Evolutionary conservation across 2,797 vertebrate genomes (phyloP).

Genomic region (Cossypha dichroa): DNA sequence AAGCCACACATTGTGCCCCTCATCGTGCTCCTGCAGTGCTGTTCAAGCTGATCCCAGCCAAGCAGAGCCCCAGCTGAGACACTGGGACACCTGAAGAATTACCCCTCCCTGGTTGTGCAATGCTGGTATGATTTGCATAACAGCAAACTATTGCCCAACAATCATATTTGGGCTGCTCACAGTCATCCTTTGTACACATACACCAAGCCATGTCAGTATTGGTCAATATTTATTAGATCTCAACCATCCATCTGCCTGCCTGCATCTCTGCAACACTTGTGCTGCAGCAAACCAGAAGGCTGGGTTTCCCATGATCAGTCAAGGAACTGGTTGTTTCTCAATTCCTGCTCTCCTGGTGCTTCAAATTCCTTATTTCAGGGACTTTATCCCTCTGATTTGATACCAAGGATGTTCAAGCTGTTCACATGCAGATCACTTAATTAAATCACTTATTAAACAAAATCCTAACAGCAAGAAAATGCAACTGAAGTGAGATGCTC

Average conservation of each 20-base stretch:
- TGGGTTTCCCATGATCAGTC: neutral
- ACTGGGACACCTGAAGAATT: neutral
- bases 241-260: neutral
- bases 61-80: neutral
- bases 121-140: neutral
- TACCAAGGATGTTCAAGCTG: neutral
- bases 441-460: neutral
- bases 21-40: neutral
- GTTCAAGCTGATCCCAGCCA: neutral
- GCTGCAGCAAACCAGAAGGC: neutral
- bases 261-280: neutral
- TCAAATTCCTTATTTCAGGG: neutral
- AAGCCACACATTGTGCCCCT: accelerated
- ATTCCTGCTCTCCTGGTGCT: neutral
- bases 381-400: neutral
- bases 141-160: constrained; percentile 29
- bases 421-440: neutral
- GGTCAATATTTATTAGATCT: neutral
- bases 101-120: constrained; percentile 30
- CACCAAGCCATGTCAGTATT: neutral
- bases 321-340: neutral
- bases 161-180: neutral
- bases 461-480: neutral
- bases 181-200: neutral
- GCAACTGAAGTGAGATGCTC: neutral